phyloP scores from a whole-genome alignment of 2,797 vertebrate genomes.

The Pristis pectinata region DNA sequence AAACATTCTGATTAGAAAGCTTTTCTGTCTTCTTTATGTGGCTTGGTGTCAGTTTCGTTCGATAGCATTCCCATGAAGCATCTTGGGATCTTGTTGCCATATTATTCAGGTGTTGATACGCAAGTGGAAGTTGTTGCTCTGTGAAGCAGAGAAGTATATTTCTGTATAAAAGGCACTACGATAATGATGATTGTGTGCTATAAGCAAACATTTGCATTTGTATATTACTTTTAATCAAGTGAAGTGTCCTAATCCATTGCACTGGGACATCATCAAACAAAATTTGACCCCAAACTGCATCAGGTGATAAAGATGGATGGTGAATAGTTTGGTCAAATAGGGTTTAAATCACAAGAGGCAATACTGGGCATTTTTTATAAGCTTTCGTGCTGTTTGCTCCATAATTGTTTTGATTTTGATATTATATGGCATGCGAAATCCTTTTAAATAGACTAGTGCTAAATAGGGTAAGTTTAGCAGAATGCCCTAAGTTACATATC shows the following conservation, averaged over 20 bases:
- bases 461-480: neutral
- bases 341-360: neutral
- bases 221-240: no score
- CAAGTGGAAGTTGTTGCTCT: no score
- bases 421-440: neutral
- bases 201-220: no score
- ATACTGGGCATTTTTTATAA: neutral
- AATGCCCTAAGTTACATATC: neutral
- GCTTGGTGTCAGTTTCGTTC: neutral
- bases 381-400: neutral
- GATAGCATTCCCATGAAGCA: no score
- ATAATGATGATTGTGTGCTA: neutral
- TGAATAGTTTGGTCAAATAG: no score
- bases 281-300: no score
- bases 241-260: no score
- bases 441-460: neutral
- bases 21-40: neutral
- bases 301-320: no score
- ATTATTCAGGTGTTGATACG: no score
- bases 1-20: no score
- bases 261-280: no score
- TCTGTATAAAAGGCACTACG: neutral
- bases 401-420: neutral
- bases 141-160: neutral
- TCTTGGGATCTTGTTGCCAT: no score